These are phyloP conservation scores for Amblyraja radiata DNA, from an alignment of 2,797 vertebrate species.

Conservation along the genomic window DNA sequence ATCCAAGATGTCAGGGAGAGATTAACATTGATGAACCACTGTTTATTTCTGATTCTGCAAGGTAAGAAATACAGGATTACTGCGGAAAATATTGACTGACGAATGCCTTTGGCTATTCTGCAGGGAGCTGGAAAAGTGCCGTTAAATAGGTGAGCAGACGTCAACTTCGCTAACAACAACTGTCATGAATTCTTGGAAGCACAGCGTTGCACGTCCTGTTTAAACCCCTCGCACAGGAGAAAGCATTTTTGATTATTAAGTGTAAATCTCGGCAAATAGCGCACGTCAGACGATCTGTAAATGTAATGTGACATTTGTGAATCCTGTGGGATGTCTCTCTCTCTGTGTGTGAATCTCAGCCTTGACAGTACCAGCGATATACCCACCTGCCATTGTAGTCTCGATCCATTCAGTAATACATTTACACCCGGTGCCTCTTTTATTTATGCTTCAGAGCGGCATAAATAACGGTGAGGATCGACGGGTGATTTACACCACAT, in stretches of 20 bases:
- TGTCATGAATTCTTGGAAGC: not conserved
- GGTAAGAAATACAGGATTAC: not conserved
- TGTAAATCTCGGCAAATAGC: constrained; percentile 30
- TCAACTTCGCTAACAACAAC: constrained; percentile 14
- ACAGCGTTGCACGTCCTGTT: constrained; percentile 17
- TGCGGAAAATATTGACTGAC: not conserved
- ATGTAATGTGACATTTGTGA: constrained; percentile 33
- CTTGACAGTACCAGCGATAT: not conserved
- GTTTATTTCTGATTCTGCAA: not conserved
- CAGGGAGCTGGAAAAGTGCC: not conserved
- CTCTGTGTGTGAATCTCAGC: not conserved
- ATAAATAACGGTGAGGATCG: not conserved
- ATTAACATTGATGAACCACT: not conserved
- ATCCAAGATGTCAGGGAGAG: constrained; percentile 1
- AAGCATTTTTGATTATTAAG: constrained; percentile 35
- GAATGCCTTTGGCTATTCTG: constrained; percentile 3
- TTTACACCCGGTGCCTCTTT: not conserved
- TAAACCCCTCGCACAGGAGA: constrained; percentile 23
- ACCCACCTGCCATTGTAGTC: constrained; percentile 14
- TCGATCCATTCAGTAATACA: not conserved
- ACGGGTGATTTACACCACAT: not conserved
- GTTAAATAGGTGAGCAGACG: constrained; percentile 12
- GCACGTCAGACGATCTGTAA: constrained; percentile 25
- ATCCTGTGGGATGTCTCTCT: not conserved
- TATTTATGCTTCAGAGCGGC: not conserved